Base-by-base conservation (phyloP, 2,888 invertebrate genomes). In the Platycheirus albimanus region DNA sequence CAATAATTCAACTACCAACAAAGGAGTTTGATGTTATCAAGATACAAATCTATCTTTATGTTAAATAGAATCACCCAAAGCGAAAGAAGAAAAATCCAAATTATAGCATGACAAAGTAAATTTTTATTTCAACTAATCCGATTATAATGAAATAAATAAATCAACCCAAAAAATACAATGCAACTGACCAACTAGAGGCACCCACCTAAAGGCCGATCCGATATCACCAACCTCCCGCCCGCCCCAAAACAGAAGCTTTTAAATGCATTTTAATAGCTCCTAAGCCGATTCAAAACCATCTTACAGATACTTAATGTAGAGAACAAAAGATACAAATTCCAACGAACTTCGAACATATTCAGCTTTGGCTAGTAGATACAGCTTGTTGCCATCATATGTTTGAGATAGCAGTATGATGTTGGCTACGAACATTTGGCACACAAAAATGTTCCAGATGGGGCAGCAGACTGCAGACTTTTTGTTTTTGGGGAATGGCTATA, bases 401-500 rank as follows among this genome's bases (percentile, higher is more conserved):
- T n/a, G 63, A 64, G 20, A 41, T 63, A 11, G 24, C 13, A 13
- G 17, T 41, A 13, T 36, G 51, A 61, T 61, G 66, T 64, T 58
- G 43, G 38, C 24, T 11, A 19, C 13, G 45, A 54, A 41, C 45
- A 64, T 41, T 17, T 24, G 7, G 28, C 69, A 49, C 43, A 30
- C 51, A 45, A 61, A 30, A 41, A 72, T 54, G 20, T 56, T 45
- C 72, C 51, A 33, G 13, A 83, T 67, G 81, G 56, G 71, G 61
- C 71, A 66, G 10, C 28, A 67, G 49, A 63, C 52, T 80, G 61
- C 24, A 38, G 63, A 67, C 51, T 52, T 72, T 70, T 36, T 72
- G 70, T 58, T 88, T 89, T 90, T 89, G 88, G 89, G 89, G 89
- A 88, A n/a, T 90, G 89, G 90, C 90, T 90, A 91, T 91, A 91